Percentiles rank a stretch among this genome's conserved stretches.
Evolutionary conservation across 2,113 vertebrate species (phyloP).

Genomic region (Pomatostomus ruficeps): DNA sequence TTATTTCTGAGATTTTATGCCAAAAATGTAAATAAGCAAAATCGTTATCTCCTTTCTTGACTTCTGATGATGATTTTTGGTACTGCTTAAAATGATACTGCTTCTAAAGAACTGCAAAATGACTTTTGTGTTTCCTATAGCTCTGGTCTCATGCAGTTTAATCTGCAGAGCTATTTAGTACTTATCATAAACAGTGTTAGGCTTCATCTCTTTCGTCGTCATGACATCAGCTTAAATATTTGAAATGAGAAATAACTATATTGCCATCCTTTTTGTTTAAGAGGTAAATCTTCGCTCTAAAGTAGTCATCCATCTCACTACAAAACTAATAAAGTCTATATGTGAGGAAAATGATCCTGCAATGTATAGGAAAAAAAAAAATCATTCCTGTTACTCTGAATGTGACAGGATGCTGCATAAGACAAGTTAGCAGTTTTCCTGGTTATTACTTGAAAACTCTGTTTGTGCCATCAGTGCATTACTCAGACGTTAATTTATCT

Average conservation of each 20-base stretch:
- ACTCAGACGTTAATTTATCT: background rate
- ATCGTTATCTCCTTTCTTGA: background rate
- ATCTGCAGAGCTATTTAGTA: background rate
- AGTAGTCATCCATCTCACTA: background rate
- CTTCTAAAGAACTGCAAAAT: background rate
- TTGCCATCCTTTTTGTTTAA: background rate
- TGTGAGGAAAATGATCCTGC: background rate
- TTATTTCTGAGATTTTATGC: background rate
- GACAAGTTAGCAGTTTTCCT: background rate
- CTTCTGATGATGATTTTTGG: background rate
- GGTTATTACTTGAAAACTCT: background rate
- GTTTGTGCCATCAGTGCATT: background rate
- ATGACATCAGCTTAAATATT: background rate
- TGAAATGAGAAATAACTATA: background rate
- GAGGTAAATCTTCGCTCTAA: background rate
- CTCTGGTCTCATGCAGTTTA: background rate
- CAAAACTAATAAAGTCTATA: background rate
- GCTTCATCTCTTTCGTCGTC: background rate
- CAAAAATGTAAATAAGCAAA: background rate
- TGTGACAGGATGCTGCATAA: background rate
- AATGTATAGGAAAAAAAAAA: background rate
- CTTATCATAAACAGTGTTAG: background rate
- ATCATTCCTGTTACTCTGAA: background rate
- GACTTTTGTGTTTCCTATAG: background rate
- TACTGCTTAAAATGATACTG: background rate